Base-by-base conservation (phyloP, 2,888 invertebrate genomes). In the Scaptomyza caliginosa region DNA sequence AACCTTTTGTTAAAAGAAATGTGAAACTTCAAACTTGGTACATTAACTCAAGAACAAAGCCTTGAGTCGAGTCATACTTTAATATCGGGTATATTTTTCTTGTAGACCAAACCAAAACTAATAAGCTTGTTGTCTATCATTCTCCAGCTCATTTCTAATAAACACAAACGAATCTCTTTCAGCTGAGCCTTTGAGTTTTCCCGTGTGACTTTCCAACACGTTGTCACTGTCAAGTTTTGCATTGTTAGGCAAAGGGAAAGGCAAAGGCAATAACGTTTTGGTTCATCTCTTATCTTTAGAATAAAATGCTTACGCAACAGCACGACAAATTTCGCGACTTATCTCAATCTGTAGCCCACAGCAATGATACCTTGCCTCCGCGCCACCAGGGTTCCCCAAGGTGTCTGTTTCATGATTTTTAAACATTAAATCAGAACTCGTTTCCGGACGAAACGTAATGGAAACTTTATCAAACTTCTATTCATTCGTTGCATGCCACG, bases 271-370 rank as follows among this genome's bases (percentile, higher is more conserved):
- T 2, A 63, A 60, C 59, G 62, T 65, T 76, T 43, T 42, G 36
- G 48, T 60, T 46, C 58, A 57, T 50, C 26, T 42, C 23, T 24
- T 36, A 23, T 26, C 38, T 16, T 6, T 13, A 28, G 42, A 30
- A 59, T 49, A 43, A 38, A 43, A 36, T 48, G 57, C 59, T 68
- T 78, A 86, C 84, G 79, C 70, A 51, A 46, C 73, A 75, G 75
- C 66, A 77, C 75, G 71, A 81, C 85, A 85, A 86, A 88, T 87
- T 34, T 86, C 84, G 74, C 75, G 67, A 63, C 64, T 74, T 87
- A 87, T 88, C 88, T 79, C 34, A 62, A 73, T 74, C 71, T 67
- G 59, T 59, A 64, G 46, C 46, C 51, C 45, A 46, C 51, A 62
- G 65, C 45, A 28, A 30, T 51, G 54, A 58, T 52, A 59, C 60